Conservation (phyloP, 2,888 invertebrate species). For the Callosobruchus maculatus region DNA sequence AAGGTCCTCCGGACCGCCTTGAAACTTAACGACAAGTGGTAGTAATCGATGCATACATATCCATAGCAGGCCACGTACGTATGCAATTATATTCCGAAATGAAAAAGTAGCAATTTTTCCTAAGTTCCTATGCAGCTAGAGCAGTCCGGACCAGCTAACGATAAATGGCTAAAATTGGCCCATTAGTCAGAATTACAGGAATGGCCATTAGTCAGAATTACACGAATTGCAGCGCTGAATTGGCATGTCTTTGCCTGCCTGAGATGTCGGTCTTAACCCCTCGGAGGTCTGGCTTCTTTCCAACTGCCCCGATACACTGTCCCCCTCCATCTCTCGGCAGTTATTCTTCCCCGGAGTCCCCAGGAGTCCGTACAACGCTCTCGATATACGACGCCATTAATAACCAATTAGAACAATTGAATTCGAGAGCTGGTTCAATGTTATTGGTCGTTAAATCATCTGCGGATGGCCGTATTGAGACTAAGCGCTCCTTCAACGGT, state of each 20-base stretch:
- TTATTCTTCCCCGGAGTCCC: neutral
- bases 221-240: neutral
- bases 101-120: no score
- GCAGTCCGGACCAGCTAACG: neutral
- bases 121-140: no score
- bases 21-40: no score
- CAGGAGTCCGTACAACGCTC: neutral
- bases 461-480: neutral
- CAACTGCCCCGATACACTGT: neutral
- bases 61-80: no score
- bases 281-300: neutral
- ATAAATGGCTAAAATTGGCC: neutral
- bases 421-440: neutral
- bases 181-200: neutral
- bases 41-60: no score
- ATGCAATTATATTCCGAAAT: no score
- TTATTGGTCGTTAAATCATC: neutral
- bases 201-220: neutral
- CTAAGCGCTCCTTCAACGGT: neutral
- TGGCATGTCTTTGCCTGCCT: neutral
- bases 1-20: no score
- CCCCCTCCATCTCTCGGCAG: neutral
- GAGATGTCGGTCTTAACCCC: neutral
- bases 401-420: neutral
- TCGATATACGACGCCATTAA: neutral